phyloP scores from a whole-genome alignment of 64 coral and sea anemone genomes.

The Dendronephthya gigantea region DNA sequence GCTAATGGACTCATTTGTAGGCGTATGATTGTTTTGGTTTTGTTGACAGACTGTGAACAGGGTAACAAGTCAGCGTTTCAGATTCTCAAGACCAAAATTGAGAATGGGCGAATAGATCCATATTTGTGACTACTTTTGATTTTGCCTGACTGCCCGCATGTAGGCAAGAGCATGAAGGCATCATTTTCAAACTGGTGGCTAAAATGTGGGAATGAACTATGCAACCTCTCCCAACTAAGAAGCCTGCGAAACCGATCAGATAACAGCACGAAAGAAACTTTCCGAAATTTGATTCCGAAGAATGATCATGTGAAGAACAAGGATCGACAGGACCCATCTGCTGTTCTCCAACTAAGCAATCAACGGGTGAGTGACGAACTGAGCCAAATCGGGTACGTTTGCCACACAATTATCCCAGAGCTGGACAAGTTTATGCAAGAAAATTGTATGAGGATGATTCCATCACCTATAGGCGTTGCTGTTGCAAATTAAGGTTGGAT shows the following conservation, averaged over 20 bases:
- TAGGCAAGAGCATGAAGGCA: slow-evolving; percentile 49
- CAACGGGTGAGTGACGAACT: slow-evolving; percentile 28
- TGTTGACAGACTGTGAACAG: slow-evolving; percentile 30
- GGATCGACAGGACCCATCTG: slow-evolving; percentile 49
- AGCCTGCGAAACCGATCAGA: slow-evolving; percentile 43
- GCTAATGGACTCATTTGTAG: background rate
- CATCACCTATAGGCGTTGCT: slow-evolving; percentile 43
- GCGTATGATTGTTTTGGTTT: slow-evolving; percentile 16
- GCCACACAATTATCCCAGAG: slow-evolving; percentile 54
- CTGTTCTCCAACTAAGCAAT: slow-evolving; percentile 39
- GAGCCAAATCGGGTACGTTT: slow-evolving; percentile 40
- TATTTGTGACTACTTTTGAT: slow-evolving; percentile 31
- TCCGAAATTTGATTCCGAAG: slow-evolving; percentile 50
- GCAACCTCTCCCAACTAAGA: slow-evolving; percentile 23
- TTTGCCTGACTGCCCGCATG: slow-evolving; percentile 51
- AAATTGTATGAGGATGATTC: slow-evolving; percentile 41
- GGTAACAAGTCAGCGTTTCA: slow-evolving; percentile 31
- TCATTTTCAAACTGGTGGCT: slow-evolving; percentile 54
- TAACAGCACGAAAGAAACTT: slow-evolving; percentile 26
- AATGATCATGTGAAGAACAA: slow-evolving; percentile 61
- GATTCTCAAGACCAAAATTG: slow-evolving; percentile 24
- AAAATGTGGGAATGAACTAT: slow-evolving; percentile 3
- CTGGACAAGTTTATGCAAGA: slow-evolving; percentile 46
- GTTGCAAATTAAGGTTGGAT: slow-evolving; percentile 45
- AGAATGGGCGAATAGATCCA: slow-evolving; percentile 29